phyloP scores from a whole-genome alignment of 1,140 invertebrate genomes.

The Hycleus phaleratus region DNA sequence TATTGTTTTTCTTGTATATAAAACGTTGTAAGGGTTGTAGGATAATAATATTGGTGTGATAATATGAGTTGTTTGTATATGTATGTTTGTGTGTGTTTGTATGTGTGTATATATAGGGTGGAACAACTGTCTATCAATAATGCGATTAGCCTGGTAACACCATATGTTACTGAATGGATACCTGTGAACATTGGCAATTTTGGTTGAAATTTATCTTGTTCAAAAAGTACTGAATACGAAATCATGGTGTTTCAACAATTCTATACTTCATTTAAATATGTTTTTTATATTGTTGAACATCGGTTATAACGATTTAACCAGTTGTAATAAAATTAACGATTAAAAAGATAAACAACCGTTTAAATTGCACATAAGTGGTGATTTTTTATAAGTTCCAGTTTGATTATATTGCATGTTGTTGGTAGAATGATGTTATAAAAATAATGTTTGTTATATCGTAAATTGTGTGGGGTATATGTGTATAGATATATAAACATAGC shows the following conservation, averaged over 20 bases:
- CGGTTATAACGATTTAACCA: too few species aligned
- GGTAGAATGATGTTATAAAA: slow-evolving; percentile 8
- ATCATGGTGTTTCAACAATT: slow-evolving; percentile 4
- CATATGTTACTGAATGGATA: slow-evolving; percentile 12
- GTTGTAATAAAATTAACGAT: too few species aligned
- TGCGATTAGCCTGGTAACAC: slow-evolving; percentile 13
- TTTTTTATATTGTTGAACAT: too few species aligned
- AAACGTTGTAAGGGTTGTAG: neutral
- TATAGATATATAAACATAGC: neutral
- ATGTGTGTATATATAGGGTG: slow-evolving; percentile 8
- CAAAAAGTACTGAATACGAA: slow-evolving; percentile 12
- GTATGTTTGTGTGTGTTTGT: neutral
- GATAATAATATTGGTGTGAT: neutral
- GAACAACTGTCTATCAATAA: slow-evolving; percentile 16
- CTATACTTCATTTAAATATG: neutral
- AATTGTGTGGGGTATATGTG: slow-evolving; percentile 5
- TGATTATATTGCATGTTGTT: slow-evolving; percentile 1
- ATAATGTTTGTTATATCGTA: slow-evolving; percentile 7
- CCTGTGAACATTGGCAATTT: slow-evolving; percentile 11
- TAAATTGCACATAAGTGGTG: neutral
- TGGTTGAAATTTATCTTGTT: slow-evolving; percentile 10
- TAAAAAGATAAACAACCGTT: neutral
- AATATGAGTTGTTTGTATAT: neutral
- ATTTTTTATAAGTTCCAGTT: neutral
- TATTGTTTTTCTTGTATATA: neutral